Base-by-base conservation (phyloP, 1,140 invertebrate genomes). In the Pogonomyrmex californicus region DNA sequence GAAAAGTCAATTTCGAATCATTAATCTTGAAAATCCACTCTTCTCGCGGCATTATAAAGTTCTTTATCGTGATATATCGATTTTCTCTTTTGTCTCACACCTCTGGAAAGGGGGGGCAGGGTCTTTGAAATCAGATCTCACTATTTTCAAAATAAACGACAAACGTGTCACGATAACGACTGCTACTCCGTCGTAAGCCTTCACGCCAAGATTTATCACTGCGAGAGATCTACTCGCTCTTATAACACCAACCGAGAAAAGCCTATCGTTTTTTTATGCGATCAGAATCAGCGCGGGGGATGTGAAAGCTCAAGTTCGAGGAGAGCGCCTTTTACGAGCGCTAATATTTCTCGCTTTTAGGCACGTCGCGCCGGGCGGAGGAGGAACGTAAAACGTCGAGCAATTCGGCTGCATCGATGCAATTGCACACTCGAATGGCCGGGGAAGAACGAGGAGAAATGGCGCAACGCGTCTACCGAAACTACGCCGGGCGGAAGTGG, bases 391-490 rank as follows among this genome's bases (percentile, higher is more conserved):
- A 85, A 85, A 79, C 38, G 71, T 81, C 63, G 60, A 63, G 10
- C 62, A 47, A 85, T 85, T 85, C 58, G 9, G 49, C 63, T 65
- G 82, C 81, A 62, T 51, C 82, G 71, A 63, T 51, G 71, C 73
- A 77, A 85, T 85, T 76, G 81, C 17, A 30, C 38, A 38, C 58
- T 23, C 36, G 36, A 23, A 33, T 56, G 23, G n/a, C 5, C 12
- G 36, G 47, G n/a, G 36, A 60, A 60, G 36, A 51, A 30, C 23
- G 63, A 68, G 23, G 68, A 14, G 33, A 44, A 49, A 62, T 47
- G 9, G 17, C 33, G 12, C 30, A 12, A 41, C 56, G 66, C 33
- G 58, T 73, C 14, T 54, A 79, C 23, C 6, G 14, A 44, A 62
- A 23, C 9, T 78, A 41, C 60, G 6, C 1, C 12, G 47, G 17